These are phyloP conservation scores for Chlorops oryzae DNA, from an alignment of 1,140 invertebrate species.

Conservation along the genomic window DNA sequence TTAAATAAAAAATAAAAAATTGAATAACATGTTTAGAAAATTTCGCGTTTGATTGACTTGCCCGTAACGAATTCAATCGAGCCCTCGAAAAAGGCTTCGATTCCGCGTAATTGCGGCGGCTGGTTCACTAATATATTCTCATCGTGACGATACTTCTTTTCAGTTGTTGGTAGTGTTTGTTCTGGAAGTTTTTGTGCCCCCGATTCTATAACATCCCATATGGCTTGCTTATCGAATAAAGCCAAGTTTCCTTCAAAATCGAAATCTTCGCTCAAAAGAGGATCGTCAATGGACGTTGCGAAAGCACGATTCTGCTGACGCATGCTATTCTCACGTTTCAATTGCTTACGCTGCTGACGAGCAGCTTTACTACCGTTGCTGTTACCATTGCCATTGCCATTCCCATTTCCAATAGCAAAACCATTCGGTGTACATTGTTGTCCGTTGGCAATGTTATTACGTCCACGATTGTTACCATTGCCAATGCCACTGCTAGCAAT, in stretches of 20 bases:
- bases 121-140: slow-evolving; percentile 73
- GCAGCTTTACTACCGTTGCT: slow-evolving; percentile 17
- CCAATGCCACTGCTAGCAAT: slow-evolving; percentile 11
- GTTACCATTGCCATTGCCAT: slow-evolving; percentile 5
- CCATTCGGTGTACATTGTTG: background rate
- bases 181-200: slow-evolving; percentile 62
- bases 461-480: slow-evolving; percentile 18
- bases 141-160: slow-evolving; percentile 62
- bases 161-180: slow-evolving; percentile 18
- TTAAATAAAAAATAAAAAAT: background rate
- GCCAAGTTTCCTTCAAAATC: slow-evolving; percentile 92
- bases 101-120: slow-evolving; percentile 62
- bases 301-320: slow-evolving; percentile 46
- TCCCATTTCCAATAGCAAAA: background rate
- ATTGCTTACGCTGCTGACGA: slow-evolving; percentile 28
- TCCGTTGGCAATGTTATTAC: too few species aligned
- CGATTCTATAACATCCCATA: slow-evolving; percentile 63
- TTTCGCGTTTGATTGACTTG: slow-evolving; percentile 23
- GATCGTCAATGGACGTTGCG: slow-evolving; percentile 51
- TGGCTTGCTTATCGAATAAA: slow-evolving; percentile 79
- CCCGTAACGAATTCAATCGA: slow-evolving; percentile 69
- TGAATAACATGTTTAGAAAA: slow-evolving; percentile 22
- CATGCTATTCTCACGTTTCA: slow-evolving; percentile 30
- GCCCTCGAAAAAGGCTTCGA: slow-evolving; percentile 54
- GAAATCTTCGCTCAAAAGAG: slow-evolving; percentile 65